A percentile compares a stretch with the other conserved stretches of the same genome.
phyloP scores from a whole-genome alignment of 1,140 invertebrate species.

The Macrosteles quadrilineatus region DNA sequence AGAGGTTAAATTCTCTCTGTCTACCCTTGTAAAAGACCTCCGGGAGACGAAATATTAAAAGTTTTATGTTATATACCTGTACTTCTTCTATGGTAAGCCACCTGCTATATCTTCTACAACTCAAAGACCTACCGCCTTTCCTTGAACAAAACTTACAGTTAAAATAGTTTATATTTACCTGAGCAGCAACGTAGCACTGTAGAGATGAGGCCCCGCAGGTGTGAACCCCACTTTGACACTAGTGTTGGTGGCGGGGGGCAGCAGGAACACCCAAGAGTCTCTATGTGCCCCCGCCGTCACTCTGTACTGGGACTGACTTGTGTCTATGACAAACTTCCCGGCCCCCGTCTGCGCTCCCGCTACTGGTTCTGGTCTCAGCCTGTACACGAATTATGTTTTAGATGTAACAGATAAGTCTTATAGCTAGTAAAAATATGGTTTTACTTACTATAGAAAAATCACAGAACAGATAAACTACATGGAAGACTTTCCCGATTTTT shows the following conservation, averaged over 20 bases:
- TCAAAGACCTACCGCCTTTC: no score
- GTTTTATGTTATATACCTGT: no score
- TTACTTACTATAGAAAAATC: neutral
- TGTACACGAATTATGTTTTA: neutral
- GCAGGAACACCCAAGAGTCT: slow-evolving; percentile 41
- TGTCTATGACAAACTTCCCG: slow-evolving; percentile 23
- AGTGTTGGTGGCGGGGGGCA: slow-evolving; percentile 45
- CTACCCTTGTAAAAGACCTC: no score
- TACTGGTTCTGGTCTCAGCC: neutral
- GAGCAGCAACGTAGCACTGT: slow-evolving; percentile 25
- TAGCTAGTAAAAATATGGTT: no score
- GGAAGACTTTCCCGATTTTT: no score
- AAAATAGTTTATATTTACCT: slow-evolving; percentile 17
- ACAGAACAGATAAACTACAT: neutral
- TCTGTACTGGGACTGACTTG: neutral
- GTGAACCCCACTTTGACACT: slow-evolving; percentile 39
- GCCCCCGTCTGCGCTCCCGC: neutral
- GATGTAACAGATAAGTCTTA: neutral
- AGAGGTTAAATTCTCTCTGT: no score
- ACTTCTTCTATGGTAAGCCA: no score
- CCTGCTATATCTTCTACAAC: no score
- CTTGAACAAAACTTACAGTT: no score
- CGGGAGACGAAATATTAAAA: no score
- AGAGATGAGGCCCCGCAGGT: slow-evolving; percentile 32
- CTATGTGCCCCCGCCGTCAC: slow-evolving; percentile 31